These are phyloP conservation scores for Porites lutea DNA, from an alignment of 64 coral and sea anemone genomes.

Conservation along the genomic window DNA sequence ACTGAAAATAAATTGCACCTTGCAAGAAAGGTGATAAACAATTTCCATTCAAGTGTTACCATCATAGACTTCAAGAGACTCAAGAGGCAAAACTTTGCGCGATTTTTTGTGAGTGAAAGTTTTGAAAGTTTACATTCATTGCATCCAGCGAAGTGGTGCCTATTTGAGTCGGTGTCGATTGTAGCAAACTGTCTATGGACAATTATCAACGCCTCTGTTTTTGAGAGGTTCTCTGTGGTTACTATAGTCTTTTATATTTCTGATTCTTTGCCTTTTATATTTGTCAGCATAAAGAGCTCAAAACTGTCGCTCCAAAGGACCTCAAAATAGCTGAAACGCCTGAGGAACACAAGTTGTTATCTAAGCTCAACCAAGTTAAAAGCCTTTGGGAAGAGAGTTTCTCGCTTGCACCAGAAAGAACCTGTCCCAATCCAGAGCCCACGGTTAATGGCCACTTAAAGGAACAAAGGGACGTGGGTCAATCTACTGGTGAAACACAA, in stretches of 20 bases:
- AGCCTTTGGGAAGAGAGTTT: slow-evolving; percentile 27
- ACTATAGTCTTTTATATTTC: background rate
- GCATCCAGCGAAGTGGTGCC: too few relatives aligned
- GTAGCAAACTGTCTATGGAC: too few relatives aligned
- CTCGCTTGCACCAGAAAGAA: background rate
- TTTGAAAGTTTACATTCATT: too few relatives aligned
- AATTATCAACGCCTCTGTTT: too few relatives aligned
- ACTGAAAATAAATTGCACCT: too few relatives aligned
- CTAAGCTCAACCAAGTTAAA: slow-evolving; percentile 54
- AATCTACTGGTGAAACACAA: background rate
- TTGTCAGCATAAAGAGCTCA: background rate
- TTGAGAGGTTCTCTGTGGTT: background rate
- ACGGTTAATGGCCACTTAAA: background rate
- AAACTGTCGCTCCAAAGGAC: slow-evolving; percentile 5
- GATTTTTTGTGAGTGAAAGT: too few relatives aligned
- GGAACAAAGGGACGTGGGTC: background rate
- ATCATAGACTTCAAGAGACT: too few relatives aligned
- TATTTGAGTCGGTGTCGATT: too few relatives aligned
- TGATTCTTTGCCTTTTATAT: background rate
- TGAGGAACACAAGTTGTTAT: slow-evolving; percentile 64
- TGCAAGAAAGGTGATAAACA: too few relatives aligned
- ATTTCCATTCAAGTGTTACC: too few relatives aligned
- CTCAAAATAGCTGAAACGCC: slow-evolving; percentile 43
- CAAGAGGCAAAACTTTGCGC: too few relatives aligned
- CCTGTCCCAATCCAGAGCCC: background rate